These are phyloP conservation scores for Sylvietta virens DNA, from an alignment of 2,113 vertebrate species.

Conservation along the genomic window DNA sequence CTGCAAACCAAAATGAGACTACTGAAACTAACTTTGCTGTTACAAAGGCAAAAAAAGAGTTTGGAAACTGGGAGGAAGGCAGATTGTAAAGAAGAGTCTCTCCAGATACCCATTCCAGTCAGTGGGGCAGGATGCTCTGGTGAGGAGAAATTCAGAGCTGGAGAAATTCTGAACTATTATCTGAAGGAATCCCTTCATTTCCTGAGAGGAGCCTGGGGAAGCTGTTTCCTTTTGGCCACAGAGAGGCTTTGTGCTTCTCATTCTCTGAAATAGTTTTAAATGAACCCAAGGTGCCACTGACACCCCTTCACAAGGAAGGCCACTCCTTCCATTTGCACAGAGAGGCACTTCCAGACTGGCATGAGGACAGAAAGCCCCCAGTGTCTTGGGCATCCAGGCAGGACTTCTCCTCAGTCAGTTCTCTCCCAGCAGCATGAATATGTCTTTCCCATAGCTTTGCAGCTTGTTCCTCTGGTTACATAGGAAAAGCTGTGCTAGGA, in stretches of 20 bases:
- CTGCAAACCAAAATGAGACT: neutral
- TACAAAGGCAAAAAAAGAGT: neutral
- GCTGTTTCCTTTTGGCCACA: neutral
- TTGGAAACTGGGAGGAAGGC: neutral
- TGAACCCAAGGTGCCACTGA: neutral
- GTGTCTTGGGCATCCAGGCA: neutral
- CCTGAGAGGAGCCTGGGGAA: neutral
- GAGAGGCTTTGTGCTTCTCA: neutral
- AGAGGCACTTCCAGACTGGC: neutral
- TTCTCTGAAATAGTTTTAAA: neutral
- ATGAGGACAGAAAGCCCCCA: neutral
- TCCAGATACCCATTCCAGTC: neutral
- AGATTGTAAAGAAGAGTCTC: neutral
- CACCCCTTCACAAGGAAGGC: neutral
- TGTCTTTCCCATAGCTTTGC: neutral
- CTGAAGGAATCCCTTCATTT: neutral
- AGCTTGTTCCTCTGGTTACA: neutral
- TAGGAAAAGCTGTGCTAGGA: neutral
- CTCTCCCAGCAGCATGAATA: neutral
- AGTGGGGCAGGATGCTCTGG: neutral
- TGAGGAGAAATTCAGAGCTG: neutral
- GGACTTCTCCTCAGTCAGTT: neutral
- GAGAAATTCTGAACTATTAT: neutral
- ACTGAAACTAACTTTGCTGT: neutral
- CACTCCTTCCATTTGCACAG: neutral